Evolutionary conservation across 2,113 vertebrate genomes (phyloP), one percentile per base, ranked within the genome.

Genomic region (Eupsittula cactorum): DNA sequence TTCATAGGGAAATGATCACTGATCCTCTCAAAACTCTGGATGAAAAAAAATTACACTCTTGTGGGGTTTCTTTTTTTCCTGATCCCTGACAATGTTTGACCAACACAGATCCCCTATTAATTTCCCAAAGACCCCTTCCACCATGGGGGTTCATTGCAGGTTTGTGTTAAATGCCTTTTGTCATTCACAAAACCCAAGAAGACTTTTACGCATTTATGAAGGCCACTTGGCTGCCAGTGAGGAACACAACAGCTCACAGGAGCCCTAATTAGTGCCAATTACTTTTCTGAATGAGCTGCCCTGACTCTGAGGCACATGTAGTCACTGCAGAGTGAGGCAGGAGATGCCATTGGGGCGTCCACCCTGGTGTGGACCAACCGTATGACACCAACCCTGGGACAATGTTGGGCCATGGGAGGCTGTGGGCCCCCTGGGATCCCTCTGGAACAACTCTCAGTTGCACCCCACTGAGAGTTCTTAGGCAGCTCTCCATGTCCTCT

Each of bases 231-330:
- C 42, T 82, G 50, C 64, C 33, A 27, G 35, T 15, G 57, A 93
- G 52, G 35, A 67, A 25, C 12, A 79, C 35, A 88, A 42, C 20
- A 82, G 46, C 55, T 42, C 55, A 55, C 27, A 37, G 44, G 27
- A 49, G 16, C 16, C 29, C 47, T 88, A 78, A 95, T 80, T 94
- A 86, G 67, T 20, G 23, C 21, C 13, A 75, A 13, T 79, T 83
- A 39, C 31, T 50, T 67, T 71, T 82, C 52, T 9, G 4, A 16
- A 19, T 46, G 74, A 73, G 46, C 57, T 84, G 35, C 50, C 53
- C 74, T 60, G 39, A 60, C 24, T 84, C 65, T 0, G 0, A 44
- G 11, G 55, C 7, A 10, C 8, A 55, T 0, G 1, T 41, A 1
- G 2, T 71, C 50, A 19, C 55, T 37, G 24, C 0, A 0, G 68